Evolutionary conservation across 2,113 vertebrate genomes (phyloP).

Genomic region (Gavialis gangeticus): DNA sequence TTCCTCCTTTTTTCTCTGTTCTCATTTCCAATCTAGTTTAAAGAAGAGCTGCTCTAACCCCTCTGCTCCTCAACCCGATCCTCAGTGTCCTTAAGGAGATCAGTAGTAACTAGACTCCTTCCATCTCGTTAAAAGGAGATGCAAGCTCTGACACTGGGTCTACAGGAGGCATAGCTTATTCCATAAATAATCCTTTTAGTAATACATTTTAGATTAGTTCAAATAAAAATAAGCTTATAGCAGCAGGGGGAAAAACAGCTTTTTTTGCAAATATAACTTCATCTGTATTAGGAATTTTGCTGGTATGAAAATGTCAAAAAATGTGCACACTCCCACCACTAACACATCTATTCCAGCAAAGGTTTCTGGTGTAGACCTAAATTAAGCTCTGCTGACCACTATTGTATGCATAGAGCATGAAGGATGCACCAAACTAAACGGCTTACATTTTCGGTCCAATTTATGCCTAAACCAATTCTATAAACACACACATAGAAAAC

Average conservation of each 20-base stretch:
- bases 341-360: background rate
- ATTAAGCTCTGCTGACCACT: background rate
- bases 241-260: background rate
- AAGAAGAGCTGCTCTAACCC: background rate
- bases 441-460: background rate
- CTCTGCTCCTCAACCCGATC: background rate
- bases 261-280: fast-evolving
- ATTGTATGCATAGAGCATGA: background rate
- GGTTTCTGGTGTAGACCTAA: background rate
- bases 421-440: background rate
- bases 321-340: background rate
- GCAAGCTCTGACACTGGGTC: background rate
- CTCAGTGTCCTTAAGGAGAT: background rate
- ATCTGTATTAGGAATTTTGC: background rate
- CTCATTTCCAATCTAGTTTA: background rate
- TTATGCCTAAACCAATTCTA: too few species aligned
- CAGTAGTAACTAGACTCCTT: background rate
- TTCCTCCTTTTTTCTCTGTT: background rate
- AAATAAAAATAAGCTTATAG: conserved; percentile 7
- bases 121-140: background rate
- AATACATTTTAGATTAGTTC: conserved; percentile 1
- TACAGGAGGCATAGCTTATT: background rate
- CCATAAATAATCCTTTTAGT: conserved; percentile 33
- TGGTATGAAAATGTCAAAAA: background rate
- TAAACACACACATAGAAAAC: too few species aligned